A percentile compares a stretch with the other conserved stretches of the same genome.
Evolutionary conservation across 2,797 vertebrate genomes (phyloP).

Genomic region (Sciaenops ocellatus): DNA sequence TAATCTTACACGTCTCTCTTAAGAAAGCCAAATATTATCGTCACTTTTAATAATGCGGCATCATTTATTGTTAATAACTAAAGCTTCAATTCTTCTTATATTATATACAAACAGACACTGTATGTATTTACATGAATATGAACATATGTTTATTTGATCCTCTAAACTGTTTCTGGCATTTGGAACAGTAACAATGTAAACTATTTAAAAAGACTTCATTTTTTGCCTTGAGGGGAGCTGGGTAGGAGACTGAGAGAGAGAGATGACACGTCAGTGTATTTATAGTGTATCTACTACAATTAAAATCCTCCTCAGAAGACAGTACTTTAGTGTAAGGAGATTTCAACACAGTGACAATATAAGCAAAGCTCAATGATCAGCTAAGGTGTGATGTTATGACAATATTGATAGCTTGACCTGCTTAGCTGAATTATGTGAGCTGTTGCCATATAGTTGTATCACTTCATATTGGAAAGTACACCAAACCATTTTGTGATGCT

Average conservation of each 20-base stretch:
- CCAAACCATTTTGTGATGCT: background rate
- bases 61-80: constrained; percentile 6
- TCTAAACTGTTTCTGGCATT: background rate
- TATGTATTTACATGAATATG: background rate
- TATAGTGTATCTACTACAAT: background rate
- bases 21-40: constrained; percentile 20
- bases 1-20: constrained; percentile 20
- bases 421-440: no score
- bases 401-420: background rate
- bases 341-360: constrained; percentile 1
- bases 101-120: background rate
- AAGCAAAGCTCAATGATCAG: background rate
- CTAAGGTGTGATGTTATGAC: constrained; percentile 4
- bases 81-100: background rate
- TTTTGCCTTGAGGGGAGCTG: background rate
- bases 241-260: background rate
- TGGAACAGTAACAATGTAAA: background rate
- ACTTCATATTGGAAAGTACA: background rate
- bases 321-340: background rate
- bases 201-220: background rate
- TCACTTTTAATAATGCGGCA: background rate
- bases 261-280: background rate
- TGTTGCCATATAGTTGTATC: background rate
- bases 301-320: background rate
- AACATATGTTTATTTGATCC: background rate